Conservation (phyloP, 92 coral and sea anemone species). For the Isaurus tuberculatus region DNA sequence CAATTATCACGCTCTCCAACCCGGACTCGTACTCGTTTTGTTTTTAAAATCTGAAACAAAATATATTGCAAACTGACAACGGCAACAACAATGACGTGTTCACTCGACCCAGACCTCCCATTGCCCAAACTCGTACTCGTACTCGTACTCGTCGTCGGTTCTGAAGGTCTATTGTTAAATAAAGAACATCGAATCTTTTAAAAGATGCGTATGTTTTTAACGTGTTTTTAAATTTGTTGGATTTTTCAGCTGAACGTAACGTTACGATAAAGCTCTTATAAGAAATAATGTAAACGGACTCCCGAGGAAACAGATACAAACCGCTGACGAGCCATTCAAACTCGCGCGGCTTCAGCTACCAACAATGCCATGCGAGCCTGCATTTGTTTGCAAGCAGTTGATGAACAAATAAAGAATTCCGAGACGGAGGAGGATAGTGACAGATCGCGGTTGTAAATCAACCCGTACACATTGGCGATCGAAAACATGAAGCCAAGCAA, state of each 20-base stretch:
- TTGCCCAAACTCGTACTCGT: no score
- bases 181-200: no score
- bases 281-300: constrained; percentile 7
- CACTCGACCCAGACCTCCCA: no score
- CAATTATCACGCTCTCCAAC: no score
- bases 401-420: neutral
- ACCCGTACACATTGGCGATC: neutral
- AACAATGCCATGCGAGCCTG: constrained; percentile 35
- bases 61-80: no score
- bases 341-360: constrained; percentile 42
- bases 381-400: constrained; percentile 26
- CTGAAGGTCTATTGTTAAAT: no score
- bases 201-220: no score
- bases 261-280: neutral
- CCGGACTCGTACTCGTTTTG: no score
- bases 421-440: neutral
- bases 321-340: constrained; percentile 34
- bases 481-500: constrained; percentile 8
- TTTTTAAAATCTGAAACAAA: no score
- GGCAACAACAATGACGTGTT: no score
- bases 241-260: neutral
- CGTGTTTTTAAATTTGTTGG: neutral
- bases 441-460: neutral
- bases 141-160: no score
- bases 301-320: constrained; percentile 33